Percentiles rank a stretch among this genome's conserved stretches.
Conservation (phyloP, 2,797 vertebrate species). For the Peromyscus attwateri region DNA sequence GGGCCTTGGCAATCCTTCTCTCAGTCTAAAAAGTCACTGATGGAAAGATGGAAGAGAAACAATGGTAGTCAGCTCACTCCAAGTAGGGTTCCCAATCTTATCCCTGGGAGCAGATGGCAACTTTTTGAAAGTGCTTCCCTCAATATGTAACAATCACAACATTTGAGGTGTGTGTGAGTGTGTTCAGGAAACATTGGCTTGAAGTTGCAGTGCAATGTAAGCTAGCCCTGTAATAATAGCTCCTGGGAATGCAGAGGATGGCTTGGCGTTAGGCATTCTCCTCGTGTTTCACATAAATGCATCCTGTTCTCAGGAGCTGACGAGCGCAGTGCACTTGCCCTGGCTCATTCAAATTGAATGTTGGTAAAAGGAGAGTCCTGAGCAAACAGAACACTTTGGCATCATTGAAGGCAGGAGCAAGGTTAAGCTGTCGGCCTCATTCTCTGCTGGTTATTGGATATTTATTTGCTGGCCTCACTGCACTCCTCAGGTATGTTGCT, state of each 20-base stretch:
- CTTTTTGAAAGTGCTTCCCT: not conserved
- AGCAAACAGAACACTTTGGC: slow-evolving; percentile 85
- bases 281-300: slow-evolving; percentile 91
- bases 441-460: slow-evolving; percentile 83
- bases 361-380: slow-evolving; percentile 87
- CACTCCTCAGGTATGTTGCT: slow-evolving; percentile 78
- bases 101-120: not conserved
- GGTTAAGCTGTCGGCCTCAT: slow-evolving; percentile 84
- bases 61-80: not conserved
- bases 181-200: not conserved
- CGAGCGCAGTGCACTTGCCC: slow-evolving; percentile 85
- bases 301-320: slow-evolving; percentile 86
- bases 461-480: slow-evolving; percentile 81
- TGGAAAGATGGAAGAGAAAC: slow-evolving; percentile 43
- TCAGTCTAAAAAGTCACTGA: slow-evolving; percentile 63
- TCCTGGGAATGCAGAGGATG: slow-evolving; percentile 89
- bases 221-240: slow-evolving; percentile 89
- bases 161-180: not conserved
- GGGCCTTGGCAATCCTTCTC: not conserved
- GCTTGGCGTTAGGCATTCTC: slow-evolving; percentile 89
- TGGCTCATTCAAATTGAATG: slow-evolving; percentile 88
- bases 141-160: not conserved
- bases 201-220: slow-evolving; percentile 84
- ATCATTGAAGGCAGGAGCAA: slow-evolving; percentile 84
- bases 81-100: not conserved